Evolutionary conservation across 1,140 invertebrate genomes (phyloP).

Genomic region (Drosophila guanche): DNA sequence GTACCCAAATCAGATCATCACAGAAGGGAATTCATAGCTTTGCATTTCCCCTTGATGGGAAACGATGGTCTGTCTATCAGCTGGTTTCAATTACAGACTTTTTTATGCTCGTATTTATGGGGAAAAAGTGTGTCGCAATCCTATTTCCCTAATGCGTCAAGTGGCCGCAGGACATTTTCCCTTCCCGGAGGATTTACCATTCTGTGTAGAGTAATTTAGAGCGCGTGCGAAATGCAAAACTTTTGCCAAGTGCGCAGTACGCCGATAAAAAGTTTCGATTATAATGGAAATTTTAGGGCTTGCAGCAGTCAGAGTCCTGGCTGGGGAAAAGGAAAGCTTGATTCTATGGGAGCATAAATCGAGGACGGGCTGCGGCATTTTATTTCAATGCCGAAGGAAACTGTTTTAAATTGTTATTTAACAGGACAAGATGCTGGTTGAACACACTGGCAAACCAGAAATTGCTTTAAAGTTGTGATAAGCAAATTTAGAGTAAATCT

Average conservation of each 20-base stretch:
- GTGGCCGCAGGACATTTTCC: slow-evolving; percentile 51
- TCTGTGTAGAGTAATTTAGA: slow-evolving; percentile 64
- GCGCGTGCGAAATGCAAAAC: slow-evolving; percentile 76
- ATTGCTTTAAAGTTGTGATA: slow-evolving; percentile 10
- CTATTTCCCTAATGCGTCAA: slow-evolving; percentile 61
- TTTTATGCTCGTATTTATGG: slow-evolving; percentile 39
- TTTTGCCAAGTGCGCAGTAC: slow-evolving; percentile 48
- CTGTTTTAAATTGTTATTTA: slow-evolving; percentile 39
- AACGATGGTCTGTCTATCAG: slow-evolving; percentile 3
- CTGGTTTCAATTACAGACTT: slow-evolving; percentile 70
- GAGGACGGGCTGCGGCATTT: slow-evolving; percentile 21
- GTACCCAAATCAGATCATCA: slow-evolving; percentile 55
- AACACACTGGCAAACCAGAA: background rate
- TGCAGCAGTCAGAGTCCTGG: slow-evolving; percentile 2
- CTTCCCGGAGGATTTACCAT: slow-evolving; percentile 2
- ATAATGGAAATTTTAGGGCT: slow-evolving; percentile 55
- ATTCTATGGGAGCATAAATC: slow-evolving; percentile 35
- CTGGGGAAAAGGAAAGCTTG: slow-evolving; percentile 63
- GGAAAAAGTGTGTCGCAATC: slow-evolving; percentile 46
- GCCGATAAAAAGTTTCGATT: slow-evolving; percentile 77
- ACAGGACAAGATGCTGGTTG: slow-evolving; percentile 21
- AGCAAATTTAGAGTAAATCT: slow-evolving; percentile 21
- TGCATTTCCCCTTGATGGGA: background rate
- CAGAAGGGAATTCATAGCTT: slow-evolving; percentile 19
- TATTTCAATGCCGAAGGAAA: slow-evolving; percentile 25